phyloP scores from a whole-genome alignment of 1,140 invertebrate genomes.

The Latrodectus geometricus region DNA sequence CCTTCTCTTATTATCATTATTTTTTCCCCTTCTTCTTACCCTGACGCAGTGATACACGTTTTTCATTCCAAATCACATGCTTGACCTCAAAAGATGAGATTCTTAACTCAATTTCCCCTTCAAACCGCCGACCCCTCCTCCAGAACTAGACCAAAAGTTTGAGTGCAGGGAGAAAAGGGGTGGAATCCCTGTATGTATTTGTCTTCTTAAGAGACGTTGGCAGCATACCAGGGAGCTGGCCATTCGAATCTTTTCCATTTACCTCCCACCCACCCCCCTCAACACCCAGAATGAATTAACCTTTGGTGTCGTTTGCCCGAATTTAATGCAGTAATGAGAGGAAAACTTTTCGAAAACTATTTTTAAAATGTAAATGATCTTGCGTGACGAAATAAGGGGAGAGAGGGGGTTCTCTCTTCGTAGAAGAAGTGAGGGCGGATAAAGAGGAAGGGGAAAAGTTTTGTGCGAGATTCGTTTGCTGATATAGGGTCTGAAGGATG shows the following conservation, averaged over 20 bases:
- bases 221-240: background rate
- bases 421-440: no score
- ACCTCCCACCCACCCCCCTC: background rate
- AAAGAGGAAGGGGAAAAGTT: background rate
- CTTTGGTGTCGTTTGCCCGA: background rate
- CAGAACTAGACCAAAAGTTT: background rate
- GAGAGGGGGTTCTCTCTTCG: no score
- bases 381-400: background rate
- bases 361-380: slow-evolving; percentile 3
- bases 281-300: background rate
- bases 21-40: background rate
- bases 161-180: background rate
- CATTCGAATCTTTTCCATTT: background rate
- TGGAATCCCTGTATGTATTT: background rate
- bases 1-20: background rate
- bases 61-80: slow-evolving; percentile 1
- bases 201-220: background rate
- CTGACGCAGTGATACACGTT: background rate
- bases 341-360: background rate
- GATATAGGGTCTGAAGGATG: background rate
- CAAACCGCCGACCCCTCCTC: background rate
- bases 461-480: background rate
- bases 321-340: background rate
- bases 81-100: background rate
- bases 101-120: background rate